Evolutionary conservation across 2,797 vertebrate genomes (phyloP).

Genomic region (Sarcoramphus papa): DNA sequence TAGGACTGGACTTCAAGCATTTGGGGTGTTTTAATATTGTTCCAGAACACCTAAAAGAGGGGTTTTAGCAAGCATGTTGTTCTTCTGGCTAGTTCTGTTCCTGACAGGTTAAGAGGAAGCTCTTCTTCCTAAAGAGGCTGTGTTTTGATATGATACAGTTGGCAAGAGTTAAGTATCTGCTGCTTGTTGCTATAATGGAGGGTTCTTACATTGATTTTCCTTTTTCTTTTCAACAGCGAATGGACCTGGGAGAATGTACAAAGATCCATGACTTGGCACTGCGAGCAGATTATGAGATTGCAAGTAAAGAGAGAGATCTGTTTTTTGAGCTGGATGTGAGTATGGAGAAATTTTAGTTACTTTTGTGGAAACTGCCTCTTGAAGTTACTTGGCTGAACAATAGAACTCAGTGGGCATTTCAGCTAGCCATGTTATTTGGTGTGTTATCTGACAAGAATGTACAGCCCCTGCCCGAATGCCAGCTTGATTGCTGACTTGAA

Average conservation of each 20-base stretch:
- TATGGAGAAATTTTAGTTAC: not conserved
- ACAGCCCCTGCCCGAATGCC: not conserved
- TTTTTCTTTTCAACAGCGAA: slow-evolving; percentile 78
- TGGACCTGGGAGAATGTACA: slow-evolving; percentile 97
- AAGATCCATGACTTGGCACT: slow-evolving; percentile 98
- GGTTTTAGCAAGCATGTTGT: not conserved
- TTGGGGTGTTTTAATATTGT: not conserved
- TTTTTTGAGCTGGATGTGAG: slow-evolving; percentile 99
- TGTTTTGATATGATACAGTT: not conserved
- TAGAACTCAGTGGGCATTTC: not conserved
- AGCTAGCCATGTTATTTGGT: not conserved
- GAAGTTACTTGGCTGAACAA: not conserved
- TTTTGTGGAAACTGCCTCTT: not conserved
- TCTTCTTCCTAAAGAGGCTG: not conserved
- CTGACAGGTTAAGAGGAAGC: not conserved
- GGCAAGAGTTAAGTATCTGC: not conserved
- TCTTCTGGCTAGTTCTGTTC: not conserved
- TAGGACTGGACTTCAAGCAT: not conserved
- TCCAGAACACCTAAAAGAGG: not conserved
- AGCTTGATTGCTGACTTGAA: not conserved
- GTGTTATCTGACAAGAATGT: not conserved
- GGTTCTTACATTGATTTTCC: not conserved
- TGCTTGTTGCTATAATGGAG: not conserved
- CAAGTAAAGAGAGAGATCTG: slow-evolving; percentile 95
- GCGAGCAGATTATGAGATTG: slow-evolving; percentile 98